Conservation (phyloP, 2,888 invertebrate species). For the Miltochrista miniata region DNA sequence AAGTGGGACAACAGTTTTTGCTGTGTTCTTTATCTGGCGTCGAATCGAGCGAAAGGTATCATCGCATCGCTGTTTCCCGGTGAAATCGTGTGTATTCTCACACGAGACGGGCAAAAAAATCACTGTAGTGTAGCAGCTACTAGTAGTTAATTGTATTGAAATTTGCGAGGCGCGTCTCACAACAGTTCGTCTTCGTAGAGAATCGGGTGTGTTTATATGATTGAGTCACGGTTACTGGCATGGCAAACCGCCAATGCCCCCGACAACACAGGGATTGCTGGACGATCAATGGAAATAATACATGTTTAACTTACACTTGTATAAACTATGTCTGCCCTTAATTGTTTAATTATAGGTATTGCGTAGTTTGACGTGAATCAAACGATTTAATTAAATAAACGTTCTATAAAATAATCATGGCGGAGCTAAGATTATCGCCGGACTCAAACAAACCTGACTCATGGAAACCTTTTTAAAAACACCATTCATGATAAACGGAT, state of each 20-base stretch:
- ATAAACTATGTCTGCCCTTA: conserved; percentile 27
- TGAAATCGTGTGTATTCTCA: conserved; percentile 76
- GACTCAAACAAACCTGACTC: background rate
- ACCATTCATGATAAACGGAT: no score
- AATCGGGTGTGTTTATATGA: conserved; percentile 51
- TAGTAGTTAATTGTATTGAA: conserved; percentile 69
- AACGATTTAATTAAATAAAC: conserved; percentile 2
- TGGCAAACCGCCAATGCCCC: conserved; percentile 69
- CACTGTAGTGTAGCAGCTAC: conserved; percentile 47
- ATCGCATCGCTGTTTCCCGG: conserved; percentile 68
- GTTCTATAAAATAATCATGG: background rate
- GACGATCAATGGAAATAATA: conserved; percentile 52
- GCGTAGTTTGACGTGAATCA: conserved; percentile 2
- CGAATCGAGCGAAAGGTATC: conserved; percentile 79
- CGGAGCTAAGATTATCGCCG: no score
- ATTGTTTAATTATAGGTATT: conserved; percentile 26
- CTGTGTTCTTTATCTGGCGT: conserved; percentile 69
- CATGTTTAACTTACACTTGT: conserved; percentile 22
- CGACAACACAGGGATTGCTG: conserved; percentile 39
- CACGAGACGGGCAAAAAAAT: conserved; percentile 69
- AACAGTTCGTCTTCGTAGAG: conserved; percentile 44
- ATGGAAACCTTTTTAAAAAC: no score
- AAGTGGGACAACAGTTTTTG: conserved; percentile 74
- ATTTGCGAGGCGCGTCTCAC: conserved; percentile 56
- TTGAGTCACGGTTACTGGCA: conserved; percentile 58